Conservation (phyloP, 2,113 vertebrate species). For the Bubalus kerabau region DNA sequence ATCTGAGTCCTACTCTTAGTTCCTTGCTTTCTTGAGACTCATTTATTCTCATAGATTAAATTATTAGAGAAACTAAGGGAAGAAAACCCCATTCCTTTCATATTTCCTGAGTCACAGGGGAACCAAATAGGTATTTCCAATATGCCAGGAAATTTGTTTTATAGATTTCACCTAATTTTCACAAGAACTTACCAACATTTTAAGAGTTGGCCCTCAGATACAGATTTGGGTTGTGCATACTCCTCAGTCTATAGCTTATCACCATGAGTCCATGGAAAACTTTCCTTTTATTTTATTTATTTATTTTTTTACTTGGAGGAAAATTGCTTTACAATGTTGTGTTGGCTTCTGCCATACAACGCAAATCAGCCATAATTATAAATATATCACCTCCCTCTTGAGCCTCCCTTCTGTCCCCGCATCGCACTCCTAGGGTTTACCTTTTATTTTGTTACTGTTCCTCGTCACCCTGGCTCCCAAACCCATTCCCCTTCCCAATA, state of each 20-base stretch:
- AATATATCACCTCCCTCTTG: not conserved
- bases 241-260: not conserved
- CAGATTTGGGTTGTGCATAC: not conserved
- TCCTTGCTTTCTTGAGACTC: not conserved
- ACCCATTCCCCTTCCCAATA: not conserved
- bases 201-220: not conserved
- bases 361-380: not conserved
- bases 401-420: not conserved
- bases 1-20: not conserved
- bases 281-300: not conserved
- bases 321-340: not conserved
- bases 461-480: not conserved
- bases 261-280: not conserved
- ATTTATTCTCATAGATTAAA: slow-evolving; percentile 18
- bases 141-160: not conserved
- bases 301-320: not conserved
- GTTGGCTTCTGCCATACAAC: not conserved
- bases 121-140: not conserved
- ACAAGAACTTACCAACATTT: not conserved
- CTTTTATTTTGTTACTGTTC: not conserved
- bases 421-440: not conserved
- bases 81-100: not conserved
- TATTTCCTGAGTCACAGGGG: not conserved
- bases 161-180: not conserved
- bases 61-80: not conserved